Conservation (phyloP, 2,797 vertebrate genomes). For the Chaenodraco wilsoni region DNA sequence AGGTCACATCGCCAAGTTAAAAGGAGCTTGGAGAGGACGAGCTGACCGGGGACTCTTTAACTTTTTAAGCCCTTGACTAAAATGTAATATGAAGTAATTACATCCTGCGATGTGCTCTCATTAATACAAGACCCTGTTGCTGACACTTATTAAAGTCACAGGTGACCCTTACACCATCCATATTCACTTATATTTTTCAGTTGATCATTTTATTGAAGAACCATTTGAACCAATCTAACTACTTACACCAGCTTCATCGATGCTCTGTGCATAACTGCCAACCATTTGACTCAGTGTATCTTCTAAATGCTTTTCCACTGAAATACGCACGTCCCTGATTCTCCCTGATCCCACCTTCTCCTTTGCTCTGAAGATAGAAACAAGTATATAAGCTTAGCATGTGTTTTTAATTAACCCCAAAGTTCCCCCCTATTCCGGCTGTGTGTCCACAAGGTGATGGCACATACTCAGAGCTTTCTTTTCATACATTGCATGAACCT, state of each 20-base stretch:
- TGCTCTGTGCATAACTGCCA: too few relatives aligned
- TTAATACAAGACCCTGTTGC: conserved; percentile 15
- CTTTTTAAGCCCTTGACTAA: conserved; percentile 29
- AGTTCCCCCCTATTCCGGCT: background rate
- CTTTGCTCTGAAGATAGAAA: too few relatives aligned
- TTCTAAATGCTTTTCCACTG: background rate
- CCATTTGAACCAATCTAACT: background rate
- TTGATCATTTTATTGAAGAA: background rate
- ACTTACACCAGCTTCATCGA: background rate
- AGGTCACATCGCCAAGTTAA: conserved; percentile 37
- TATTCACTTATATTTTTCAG: background rate
- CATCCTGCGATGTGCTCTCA: conserved; percentile 28
- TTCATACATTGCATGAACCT: background rate
- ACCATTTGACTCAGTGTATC: background rate
- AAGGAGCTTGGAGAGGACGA: conserved; percentile 12
- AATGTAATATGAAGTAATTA: conserved; percentile 37
- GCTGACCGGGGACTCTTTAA: conserved; percentile 17
- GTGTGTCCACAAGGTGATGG: background rate
- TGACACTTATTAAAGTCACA: background rate
- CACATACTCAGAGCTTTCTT: background rate
- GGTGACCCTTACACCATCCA: background rate
- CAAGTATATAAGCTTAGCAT: background rate
- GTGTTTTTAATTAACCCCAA: background rate
- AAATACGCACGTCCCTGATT: background rate
- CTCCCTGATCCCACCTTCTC: too few relatives aligned